These are phyloP conservation scores for Palaemon carinicauda DNA, from an alignment of 1,140 invertebrate species.

Conservation along the genomic window DNA sequence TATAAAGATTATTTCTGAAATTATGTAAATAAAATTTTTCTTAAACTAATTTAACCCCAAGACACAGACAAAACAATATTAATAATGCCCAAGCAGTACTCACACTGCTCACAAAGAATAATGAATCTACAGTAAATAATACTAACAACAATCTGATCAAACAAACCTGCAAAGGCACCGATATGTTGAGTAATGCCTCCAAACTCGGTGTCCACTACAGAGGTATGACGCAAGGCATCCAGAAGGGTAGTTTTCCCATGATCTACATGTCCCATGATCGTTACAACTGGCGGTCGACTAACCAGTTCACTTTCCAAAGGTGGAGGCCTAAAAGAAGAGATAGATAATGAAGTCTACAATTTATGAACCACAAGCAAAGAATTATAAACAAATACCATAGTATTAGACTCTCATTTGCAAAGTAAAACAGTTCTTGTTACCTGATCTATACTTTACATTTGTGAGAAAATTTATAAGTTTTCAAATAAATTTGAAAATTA, in stretches of 20 bases:
- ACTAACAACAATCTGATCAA: no score
- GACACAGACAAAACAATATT: background rate
- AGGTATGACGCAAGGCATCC: conserved; percentile 86
- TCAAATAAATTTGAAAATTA: no score
- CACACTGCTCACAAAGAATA: no score
- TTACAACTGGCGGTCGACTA: conserved; percentile 86
- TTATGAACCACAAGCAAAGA: background rate
- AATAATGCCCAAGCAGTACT: background rate
- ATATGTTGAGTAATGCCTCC: conserved; percentile 99
- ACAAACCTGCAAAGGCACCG: conserved; percentile 87
- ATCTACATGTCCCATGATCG: conserved; percentile 99
- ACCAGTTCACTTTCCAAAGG: conserved; percentile 72
- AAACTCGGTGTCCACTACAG: conserved; percentile 90
- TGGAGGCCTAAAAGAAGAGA: conserved; percentile 67
- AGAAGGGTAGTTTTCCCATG: conserved; percentile 98
- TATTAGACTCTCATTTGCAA: background rate
- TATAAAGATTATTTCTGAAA: no score
- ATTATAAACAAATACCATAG: conserved; percentile 9
- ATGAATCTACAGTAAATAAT: no score
- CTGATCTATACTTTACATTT: no score
- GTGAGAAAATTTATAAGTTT: no score
- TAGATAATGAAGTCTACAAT: conserved; percentile 42
- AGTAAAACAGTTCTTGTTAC: no score
- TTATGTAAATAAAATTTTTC: no score
- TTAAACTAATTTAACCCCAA: no score